Conservation (phyloP, 2,888 invertebrate species). For the Drosophila colorata region DNA sequence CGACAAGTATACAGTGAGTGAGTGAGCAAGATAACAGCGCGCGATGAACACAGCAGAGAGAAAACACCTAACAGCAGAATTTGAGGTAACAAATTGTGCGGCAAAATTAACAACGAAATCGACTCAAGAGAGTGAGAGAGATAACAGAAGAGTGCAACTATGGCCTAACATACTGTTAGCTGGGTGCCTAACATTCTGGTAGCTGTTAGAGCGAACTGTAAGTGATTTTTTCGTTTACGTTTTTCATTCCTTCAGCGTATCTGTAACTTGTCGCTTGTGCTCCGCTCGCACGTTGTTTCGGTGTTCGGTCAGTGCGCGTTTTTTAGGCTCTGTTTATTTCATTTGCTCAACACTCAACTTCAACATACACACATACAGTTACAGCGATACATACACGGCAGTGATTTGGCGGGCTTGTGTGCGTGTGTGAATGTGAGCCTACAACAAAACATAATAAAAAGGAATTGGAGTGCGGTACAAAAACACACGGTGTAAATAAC, state of each 20-base stretch:
- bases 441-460: slow-evolving; percentile 63
- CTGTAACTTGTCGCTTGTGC: slow-evolving; percentile 55
- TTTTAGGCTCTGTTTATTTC: slow-evolving; percentile 64
- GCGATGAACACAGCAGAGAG: slow-evolving; percentile 12
- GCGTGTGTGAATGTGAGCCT: slow-evolving; percentile 67
- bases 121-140: slow-evolving; percentile 10
- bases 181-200: slow-evolving; percentile 23
- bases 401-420: slow-evolving; percentile 76
- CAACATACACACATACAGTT: slow-evolving; percentile 47
- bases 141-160: slow-evolving; percentile 37
- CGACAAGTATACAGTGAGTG: slow-evolving; percentile 19
- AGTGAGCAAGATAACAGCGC: slow-evolving; percentile 27
- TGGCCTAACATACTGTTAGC: slow-evolving; percentile 23
- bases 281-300: slow-evolving; percentile 45
- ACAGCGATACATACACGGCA: slow-evolving; percentile 68
- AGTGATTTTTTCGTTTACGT: slow-evolving; percentile 31
- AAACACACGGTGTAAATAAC: slow-evolving; percentile 39
- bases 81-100: slow-evolving; percentile 34
- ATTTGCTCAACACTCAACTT: slow-evolving; percentile 62
- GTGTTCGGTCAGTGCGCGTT: slow-evolving; percentile 60
- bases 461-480: slow-evolving; percentile 49
- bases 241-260: slow-evolving; percentile 59
- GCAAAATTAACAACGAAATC: slow-evolving; percentile 22
- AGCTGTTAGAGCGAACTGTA: slow-evolving; percentile 19
- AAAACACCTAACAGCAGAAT: slow-evolving; percentile 33